Base-by-base conservation (phyloP, 2,113 vertebrate genomes). In the Eudorcas thomsonii region DNA sequence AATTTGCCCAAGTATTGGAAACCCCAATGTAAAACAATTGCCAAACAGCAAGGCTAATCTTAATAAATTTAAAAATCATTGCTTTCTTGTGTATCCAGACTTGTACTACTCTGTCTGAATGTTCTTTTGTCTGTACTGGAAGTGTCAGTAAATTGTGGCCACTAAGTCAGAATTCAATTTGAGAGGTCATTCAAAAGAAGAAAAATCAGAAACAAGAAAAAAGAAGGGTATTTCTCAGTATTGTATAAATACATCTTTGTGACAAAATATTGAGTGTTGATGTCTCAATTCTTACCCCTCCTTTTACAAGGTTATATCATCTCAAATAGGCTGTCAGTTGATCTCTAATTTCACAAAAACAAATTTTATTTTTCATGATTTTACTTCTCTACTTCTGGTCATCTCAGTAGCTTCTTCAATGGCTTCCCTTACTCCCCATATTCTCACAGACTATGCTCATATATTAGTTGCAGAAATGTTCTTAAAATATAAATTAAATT, bases 391-490 rank as follows among this genome's bases (percentile, higher is more conserved):
- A 21, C 50, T 55, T 25, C 19, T 60, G 7, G 19, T 57, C 3
- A 45, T 9, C 30, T 9, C 7, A 55, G n/a, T 30, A 11, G 21
- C 1, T 19, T 52, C 54, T 60, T 57, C 54, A 90, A 1, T 21
- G 48, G 1, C 16, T 3, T 19, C 5, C 1, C 4, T 80, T n/a
- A n/a, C n/a, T 60, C 39, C 6, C 11, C 7, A n/a, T 2, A 74
- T 17, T 52, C 13, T 88, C 4, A 30, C 0, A 50, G 21, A 39
- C 2, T 23, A 15, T 7, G 6, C 16, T 26, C 45, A 52, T 19
- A 89, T 14, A 39, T 48, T 23, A 67, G 4, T 74, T 28, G 81
- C 5, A 90, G 4, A 25, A 15, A 59, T 81, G 55, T 33, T 55
- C 28, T 36, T 71, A 50, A 48, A 81, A 28, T 21, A 3, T 36